Conservation (phyloP, 2,888 invertebrate genomes). For the Halictus ligatus region DNA sequence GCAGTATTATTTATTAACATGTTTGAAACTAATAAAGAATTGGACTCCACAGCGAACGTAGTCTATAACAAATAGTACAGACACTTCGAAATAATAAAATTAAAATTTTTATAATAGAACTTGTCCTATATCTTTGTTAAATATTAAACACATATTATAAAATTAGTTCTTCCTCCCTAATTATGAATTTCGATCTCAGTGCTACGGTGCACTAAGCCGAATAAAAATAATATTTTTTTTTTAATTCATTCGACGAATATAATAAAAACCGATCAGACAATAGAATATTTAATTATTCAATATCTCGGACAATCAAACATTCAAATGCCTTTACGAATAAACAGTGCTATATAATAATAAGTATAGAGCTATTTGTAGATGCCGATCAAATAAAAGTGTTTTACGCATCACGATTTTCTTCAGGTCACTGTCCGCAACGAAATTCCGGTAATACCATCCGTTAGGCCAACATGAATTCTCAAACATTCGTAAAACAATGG, state of each 20-base stretch:
- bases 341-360: neutral
- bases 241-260: neutral
- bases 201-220: neutral
- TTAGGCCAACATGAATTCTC: neutral
- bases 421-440: neutral
- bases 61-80: no score
- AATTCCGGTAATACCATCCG: neutral
- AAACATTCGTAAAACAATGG: constrained; percentile 7
- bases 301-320: neutral
- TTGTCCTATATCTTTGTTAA: neutral
- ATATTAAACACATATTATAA: neutral
- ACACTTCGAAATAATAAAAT: no score
- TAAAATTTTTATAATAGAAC: neutral
- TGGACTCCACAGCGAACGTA: no score
- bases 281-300: neutral
- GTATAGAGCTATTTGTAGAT: neutral
- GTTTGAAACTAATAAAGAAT: no score
- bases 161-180: neutral
- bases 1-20: neutral
- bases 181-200: neutral
- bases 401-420: neutral
- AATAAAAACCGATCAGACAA: neutral
- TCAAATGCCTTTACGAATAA: neutral
- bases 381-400: neutral
- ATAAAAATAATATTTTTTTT: neutral